Evolutionary conservation across 1,140 invertebrate genomes (phyloP).

Genomic region (Melipona quadrifasciata): DNA sequence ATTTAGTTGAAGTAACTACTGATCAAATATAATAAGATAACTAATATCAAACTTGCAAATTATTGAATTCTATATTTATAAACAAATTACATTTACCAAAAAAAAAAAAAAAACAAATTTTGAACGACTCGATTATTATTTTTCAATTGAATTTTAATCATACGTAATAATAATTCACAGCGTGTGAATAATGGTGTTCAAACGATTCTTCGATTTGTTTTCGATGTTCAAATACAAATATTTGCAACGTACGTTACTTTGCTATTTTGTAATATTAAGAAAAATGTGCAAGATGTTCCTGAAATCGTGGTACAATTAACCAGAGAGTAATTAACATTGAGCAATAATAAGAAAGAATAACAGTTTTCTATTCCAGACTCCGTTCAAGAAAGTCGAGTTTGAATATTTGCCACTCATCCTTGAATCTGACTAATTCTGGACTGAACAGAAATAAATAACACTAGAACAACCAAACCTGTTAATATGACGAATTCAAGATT

Average conservation of each 20-base stretch:
- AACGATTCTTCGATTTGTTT: constrained; percentile 38
- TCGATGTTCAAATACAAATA: constrained; percentile 39
- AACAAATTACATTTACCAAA: neutral
- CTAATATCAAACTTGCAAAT: neutral
- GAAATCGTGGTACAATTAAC: too few species aligned
- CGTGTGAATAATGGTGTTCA: constrained; percentile 39
- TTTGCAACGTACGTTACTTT: constrained; percentile 23
- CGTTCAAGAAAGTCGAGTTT: too few species aligned
- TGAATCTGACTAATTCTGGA: too few species aligned
- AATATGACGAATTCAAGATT: too few species aligned
- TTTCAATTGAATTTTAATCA: neutral
- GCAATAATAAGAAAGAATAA: too few species aligned
- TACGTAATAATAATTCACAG: neutral
- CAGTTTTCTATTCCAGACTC: too few species aligned
- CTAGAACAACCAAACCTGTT: too few species aligned
- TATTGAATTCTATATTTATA: neutral
- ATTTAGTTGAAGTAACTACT: neutral
- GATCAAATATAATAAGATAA: neutral
- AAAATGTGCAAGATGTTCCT: neutral
- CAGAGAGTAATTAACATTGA: too few species aligned
- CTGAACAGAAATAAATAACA: too few species aligned
- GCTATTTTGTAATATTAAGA: neutral
- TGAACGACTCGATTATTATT: neutral
- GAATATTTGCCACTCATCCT: too few species aligned
- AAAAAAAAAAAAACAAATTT: too few species aligned